Conservation (phyloP, 2,797 vertebrate genomes). For the Gobio occitaniae region DNA sequence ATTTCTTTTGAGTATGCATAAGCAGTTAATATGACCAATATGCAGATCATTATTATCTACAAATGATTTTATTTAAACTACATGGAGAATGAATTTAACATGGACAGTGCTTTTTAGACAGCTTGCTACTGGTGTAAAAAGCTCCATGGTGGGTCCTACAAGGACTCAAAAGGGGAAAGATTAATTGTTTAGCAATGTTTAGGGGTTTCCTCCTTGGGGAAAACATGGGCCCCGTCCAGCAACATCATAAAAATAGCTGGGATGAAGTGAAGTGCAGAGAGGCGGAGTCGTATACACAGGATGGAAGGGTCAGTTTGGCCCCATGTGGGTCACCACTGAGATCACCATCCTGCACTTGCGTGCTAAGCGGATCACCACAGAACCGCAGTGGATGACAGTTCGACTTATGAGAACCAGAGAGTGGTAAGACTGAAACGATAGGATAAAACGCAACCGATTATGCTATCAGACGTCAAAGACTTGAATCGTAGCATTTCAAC, state of each 20-base stretch:
- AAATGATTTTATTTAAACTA: neutral
- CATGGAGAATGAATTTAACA: neutral
- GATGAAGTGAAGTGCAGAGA: conserved; percentile 73
- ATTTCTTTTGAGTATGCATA: neutral
- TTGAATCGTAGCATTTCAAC: neutral
- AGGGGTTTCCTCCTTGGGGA: conserved; percentile 63
- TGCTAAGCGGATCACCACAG: conserved; percentile 43
- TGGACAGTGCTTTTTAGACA: neutral
- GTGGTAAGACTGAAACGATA: neutral
- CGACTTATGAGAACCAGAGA: conserved; percentile 28
- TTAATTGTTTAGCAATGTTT: conserved; percentile 59
- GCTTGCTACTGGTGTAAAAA: conserved; percentile 39
- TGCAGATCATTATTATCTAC: neutral
- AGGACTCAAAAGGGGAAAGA: conserved; percentile 53
- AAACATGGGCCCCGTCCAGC: conserved; percentile 58
- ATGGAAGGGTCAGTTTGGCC: conserved; percentile 70
- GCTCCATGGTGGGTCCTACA: conserved; percentile 49
- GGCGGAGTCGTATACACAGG: conserved; percentile 61
- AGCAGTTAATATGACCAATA: neutral
- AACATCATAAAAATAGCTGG: conserved; percentile 80
- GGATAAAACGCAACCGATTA: neutral
- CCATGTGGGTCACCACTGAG: conserved; percentile 48
- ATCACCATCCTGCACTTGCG: conserved; percentile 59
- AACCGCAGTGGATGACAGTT: conserved; percentile 35
- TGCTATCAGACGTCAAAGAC: conserved; percentile 22